Evolutionary conservation across 2,888 invertebrate species (phyloP).

Genomic region (Apodemia hepburni): DNA sequence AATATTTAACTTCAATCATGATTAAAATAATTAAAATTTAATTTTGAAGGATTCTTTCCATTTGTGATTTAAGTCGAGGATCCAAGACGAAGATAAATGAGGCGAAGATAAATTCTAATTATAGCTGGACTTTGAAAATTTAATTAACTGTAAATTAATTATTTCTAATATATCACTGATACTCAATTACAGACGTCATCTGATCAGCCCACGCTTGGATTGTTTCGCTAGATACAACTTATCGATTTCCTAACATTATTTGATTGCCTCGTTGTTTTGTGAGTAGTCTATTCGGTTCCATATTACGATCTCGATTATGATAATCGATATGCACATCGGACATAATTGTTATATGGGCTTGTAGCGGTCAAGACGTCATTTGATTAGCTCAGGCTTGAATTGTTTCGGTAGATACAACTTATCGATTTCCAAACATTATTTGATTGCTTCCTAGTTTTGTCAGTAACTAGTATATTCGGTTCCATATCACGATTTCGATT

Average conservation of each 20-base stretch:
- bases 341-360: no score
- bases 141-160: not conserved
- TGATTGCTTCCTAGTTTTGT: not conserved
- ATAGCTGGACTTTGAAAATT: not conserved
- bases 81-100: not conserved
- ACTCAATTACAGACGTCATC: not conserved
- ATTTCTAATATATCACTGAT: not conserved
- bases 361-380: not conserved
- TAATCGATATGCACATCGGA: no score
- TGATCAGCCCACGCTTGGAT: not conserved
- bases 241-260: not conserved
- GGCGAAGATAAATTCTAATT: not conserved
- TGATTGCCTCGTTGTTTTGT: not conserved
- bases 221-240: not conserved
- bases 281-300: not conserved
- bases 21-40: not conserved
- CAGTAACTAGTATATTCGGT: not conserved
- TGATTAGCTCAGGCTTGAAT: not conserved
- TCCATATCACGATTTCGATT: not conserved
- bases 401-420: not conserved
- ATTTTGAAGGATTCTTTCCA: no score
- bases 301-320: not conserved
- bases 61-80: not conserved
- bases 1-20: not conserved
- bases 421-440: not conserved